A percentile compares a stretch with the other conserved stretches of the same genome.
Evolutionary conservation across 2,113 vertebrate genomes (phyloP).

Genomic region (Electrona antarctica): DNA sequence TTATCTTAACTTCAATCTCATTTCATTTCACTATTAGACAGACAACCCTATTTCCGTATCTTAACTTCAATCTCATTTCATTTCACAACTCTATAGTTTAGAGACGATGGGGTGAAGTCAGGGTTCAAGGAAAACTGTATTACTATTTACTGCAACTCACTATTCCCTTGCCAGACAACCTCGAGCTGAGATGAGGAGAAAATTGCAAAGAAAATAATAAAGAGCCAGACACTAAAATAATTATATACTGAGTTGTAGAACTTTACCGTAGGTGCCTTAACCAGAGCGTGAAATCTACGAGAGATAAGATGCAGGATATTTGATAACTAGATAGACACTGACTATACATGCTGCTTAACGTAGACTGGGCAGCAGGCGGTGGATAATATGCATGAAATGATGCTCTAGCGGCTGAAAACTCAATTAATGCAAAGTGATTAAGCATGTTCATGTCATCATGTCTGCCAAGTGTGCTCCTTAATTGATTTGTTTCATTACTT

Average conservation of each 20-base stretch:
- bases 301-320: constrained; percentile 17
- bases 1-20: no score
- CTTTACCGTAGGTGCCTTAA: constrained; percentile 2
- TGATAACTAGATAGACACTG: constrained; percentile 19
- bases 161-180: no score
- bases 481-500: constrained; percentile 21
- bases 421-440: constrained; percentile 36
- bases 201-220: no score
- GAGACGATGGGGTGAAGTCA: no score
- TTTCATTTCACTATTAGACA: no score
- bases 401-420: constrained; percentile 2
- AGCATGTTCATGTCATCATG: constrained; percentile 12
- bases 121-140: no score
- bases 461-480: background rate
- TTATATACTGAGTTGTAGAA: background rate
- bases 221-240: no score
- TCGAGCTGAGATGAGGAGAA: no score
- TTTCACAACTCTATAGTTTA: no score
- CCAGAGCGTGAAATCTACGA: constrained; percentile 11
- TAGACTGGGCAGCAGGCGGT: constrained; percentile 17
- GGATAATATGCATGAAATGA: constrained; percentile 19
- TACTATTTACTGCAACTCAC: no score
- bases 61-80: no score
- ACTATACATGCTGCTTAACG: constrained; percentile 3
- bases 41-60: no score